phyloP scores from a whole-genome alignment of 2,113 vertebrate species.

The Vulpes vulpes region DNA sequence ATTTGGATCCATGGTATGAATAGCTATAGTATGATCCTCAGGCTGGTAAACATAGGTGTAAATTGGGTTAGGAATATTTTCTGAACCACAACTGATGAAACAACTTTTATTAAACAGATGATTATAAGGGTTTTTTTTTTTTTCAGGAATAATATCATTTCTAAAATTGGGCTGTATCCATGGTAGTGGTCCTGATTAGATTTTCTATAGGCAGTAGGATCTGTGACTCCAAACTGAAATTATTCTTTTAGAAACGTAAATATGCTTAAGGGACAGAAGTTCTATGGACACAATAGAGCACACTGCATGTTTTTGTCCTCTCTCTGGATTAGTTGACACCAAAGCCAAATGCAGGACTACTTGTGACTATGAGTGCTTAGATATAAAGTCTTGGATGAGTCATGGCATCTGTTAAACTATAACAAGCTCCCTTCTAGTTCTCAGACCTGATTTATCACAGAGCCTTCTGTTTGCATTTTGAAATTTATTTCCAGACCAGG shows the following conservation, averaged over 20 bases:
- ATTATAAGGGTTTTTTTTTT: neutral
- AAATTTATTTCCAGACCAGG: neutral
- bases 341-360: neutral
- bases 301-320: neutral
- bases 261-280: neutral
- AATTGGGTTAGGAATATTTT: constrained; percentile 35
- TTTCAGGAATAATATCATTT: neutral
- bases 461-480: constrained; percentile 19
- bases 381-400: neutral
- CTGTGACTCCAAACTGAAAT: constrained; percentile 33
- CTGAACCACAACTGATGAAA: constrained; percentile 10
- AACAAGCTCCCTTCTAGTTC: neutral
- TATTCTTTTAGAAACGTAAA: constrained; percentile 21
- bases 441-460: neutral
- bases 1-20: neutral
- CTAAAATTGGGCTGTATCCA: neutral
- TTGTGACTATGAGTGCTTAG: neutral
- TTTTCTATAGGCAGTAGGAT: neutral
- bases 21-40: neutral
- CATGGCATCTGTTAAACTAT: neutral
- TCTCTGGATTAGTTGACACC: neutral
- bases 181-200: neutral
- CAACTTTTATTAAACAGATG: neutral
- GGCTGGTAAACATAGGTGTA: neutral
- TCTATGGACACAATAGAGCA: neutral